Conservation (phyloP, 2,888 invertebrate genomes). For the Scaeva pyrastri region DNA sequence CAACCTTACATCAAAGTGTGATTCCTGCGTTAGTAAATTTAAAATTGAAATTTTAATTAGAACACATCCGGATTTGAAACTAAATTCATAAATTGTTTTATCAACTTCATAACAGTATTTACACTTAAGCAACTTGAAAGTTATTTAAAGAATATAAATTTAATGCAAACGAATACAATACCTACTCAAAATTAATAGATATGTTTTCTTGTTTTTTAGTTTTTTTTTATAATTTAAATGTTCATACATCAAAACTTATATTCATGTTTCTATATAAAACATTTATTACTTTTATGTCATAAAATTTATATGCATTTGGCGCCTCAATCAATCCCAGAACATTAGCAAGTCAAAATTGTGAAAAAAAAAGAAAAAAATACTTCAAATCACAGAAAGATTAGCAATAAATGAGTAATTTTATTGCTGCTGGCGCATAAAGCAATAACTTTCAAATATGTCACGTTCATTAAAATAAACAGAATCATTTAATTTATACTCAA, state of each 20-base stretch:
- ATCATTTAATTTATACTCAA: constrained; percentile 3
- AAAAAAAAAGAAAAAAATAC: neutral
- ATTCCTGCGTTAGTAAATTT: too few relatives aligned
- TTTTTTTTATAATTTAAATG: neutral
- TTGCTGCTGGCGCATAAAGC: neutral
- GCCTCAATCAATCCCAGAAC: neutral
- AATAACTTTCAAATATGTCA: constrained; percentile 27
- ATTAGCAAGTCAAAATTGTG: neutral
- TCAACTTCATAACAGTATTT: too few relatives aligned
- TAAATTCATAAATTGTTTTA: too few relatives aligned
- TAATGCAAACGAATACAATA: neutral
- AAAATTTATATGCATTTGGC: constrained; percentile 28
- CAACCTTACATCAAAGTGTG: too few relatives aligned
- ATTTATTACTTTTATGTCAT: constrained; percentile 18
- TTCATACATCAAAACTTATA: neutral
- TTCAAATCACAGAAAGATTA: constrained; percentile 19
- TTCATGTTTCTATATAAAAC: neutral
- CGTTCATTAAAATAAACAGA: neutral
- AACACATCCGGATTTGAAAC: too few relatives aligned
- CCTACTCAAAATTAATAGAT: neutral
- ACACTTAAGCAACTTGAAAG: too few relatives aligned
- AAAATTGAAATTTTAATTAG: too few relatives aligned
- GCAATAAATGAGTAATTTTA: constrained; percentile 25
- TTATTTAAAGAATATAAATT: neutral
- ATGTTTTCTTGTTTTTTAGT: neutral